phyloP scores from a whole-genome alignment of 2,797 vertebrate genomes.

The Chaunax sp. region DNA sequence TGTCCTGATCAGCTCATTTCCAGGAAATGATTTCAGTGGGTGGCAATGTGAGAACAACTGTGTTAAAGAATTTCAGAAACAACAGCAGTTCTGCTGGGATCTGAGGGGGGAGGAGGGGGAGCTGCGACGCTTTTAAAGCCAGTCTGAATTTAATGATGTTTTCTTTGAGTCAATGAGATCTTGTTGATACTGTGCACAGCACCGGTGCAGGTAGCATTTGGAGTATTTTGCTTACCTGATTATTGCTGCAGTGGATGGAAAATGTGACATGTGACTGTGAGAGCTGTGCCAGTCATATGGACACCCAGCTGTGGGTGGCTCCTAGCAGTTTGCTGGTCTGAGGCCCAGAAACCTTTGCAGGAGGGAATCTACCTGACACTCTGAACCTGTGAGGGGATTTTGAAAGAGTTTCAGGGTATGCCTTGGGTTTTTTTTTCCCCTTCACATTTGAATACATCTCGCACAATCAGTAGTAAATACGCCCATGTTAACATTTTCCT shows the following conservation, averaged over 20 bases:
- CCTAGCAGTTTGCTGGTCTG: not conserved
- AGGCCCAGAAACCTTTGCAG: constrained; percentile 39
- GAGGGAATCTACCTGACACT: constrained; percentile 55
- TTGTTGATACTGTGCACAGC: constrained; percentile 11
- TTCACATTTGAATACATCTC: constrained; percentile 12
- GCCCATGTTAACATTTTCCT: constrained; percentile 1
- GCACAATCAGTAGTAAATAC: not conserved
- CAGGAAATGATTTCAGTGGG: constrained; percentile 71
- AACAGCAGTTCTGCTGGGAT: constrained; percentile 22
- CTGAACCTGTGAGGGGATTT: not conserved
- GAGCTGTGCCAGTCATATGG: constrained; percentile 36
- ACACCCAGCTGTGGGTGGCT: constrained; percentile 30
- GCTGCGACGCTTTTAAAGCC: not conserved
- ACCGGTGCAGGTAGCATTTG: constrained; percentile 16
- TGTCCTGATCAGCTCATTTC: constrained; percentile 39
- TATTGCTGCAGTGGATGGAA: constrained; percentile 39
- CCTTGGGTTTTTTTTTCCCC: not conserved
- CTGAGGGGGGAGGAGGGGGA: not conserved
- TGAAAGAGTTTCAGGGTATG: constrained; percentile 13
- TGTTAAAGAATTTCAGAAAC: constrained; percentile 62
- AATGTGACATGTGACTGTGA: constrained; percentile 29
- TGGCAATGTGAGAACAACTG: constrained; percentile 32
- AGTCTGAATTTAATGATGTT: not conserved
- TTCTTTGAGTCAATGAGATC: not conserved
- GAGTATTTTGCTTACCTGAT: constrained; percentile 25